phyloP scores from a whole-genome alignment of 2,888 invertebrate species.

The Drosophila peninsularis region DNA sequence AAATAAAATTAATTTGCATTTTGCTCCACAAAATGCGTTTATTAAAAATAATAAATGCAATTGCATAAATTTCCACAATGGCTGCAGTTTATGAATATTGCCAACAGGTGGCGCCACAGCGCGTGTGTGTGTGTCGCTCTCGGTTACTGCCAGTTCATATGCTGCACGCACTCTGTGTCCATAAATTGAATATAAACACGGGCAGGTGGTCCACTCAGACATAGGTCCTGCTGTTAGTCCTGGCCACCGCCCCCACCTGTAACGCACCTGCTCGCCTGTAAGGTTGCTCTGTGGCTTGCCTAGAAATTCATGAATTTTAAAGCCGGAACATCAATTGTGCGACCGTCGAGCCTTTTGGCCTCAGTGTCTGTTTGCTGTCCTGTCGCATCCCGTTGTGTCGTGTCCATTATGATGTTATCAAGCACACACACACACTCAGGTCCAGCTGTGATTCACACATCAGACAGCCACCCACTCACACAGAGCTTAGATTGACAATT shows the following conservation, averaged over 20 bases:
- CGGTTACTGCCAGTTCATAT: slow-evolving; percentile 10
- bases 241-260: neutral
- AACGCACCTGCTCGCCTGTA: neutral
- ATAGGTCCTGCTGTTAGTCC: neutral
- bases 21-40: slow-evolving; percentile 22
- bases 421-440: slow-evolving; percentile 15
- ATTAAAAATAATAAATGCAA: slow-evolving; percentile 44
- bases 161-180: slow-evolving; percentile 5
- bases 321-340: slow-evolving; percentile 40
- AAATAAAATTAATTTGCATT: slow-evolving; percentile 35
- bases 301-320: slow-evolving; percentile 76
- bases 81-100: slow-evolving; percentile 17
- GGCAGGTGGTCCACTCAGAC: slow-evolving; percentile 10
- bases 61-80: slow-evolving; percentile 32
- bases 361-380: slow-evolving; percentile 10
- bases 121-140: neutral
- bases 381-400: slow-evolving; percentile 22
- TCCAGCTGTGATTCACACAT: slow-evolving; percentile 12
- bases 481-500: slow-evolving; percentile 71
- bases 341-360: slow-evolving; percentile 16
- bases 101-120: slow-evolving; percentile 39
- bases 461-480: slow-evolving; percentile 14
- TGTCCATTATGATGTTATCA: slow-evolving; percentile 43
- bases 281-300: slow-evolving; percentile 1
- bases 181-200: slow-evolving; percentile 77